A percentile compares a stretch with the other conserved stretches of the same genome.
Evolutionary conservation across 2,113 vertebrate species (phyloP).

Genomic region (Macquaria ambigua): DNA sequence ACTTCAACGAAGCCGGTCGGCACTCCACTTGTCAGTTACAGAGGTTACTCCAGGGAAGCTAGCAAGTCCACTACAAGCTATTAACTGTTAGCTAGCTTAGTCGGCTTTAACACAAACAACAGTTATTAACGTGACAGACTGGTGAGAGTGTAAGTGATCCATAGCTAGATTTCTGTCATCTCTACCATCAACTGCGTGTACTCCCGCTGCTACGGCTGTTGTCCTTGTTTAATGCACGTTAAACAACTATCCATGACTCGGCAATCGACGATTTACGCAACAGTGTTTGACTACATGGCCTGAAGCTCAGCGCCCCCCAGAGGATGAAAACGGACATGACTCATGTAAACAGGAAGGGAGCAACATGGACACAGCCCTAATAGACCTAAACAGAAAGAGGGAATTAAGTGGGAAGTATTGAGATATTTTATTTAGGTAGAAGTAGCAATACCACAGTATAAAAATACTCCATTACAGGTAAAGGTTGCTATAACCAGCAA

Average conservation of each 20-base stretch:
- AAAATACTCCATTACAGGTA: too few relatives aligned
- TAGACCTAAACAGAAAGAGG: too few relatives aligned
- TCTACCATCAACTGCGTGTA: not conserved
- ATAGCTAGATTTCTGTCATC: not conserved
- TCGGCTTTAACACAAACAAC: not conserved
- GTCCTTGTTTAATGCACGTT: constrained; percentile 34
- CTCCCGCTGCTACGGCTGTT: too few relatives aligned
- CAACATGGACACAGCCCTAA: not conserved
- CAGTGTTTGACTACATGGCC: not conserved
- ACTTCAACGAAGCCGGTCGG: not conserved
- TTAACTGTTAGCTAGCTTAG: constrained; percentile 4
- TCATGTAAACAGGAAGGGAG: not conserved
- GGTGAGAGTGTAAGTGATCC: rapidly evolving
- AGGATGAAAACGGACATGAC: not conserved
- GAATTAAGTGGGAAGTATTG: too few relatives aligned
- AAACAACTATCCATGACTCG: constrained; percentile 60
- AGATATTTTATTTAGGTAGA: not conserved
- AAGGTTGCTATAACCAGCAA: not conserved
- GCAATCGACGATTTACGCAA: constrained; percentile 51
- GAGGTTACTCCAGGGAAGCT: constrained; percentile 16
- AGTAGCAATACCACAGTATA: not conserved
- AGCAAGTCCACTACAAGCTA: not conserved
- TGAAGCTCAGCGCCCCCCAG: constrained; percentile 24
- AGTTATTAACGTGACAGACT: rapidly evolving
- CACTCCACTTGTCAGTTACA: constrained; percentile 37